Conservation (phyloP, 2,113 vertebrate species). For the Heterochromis multidens region DNA sequence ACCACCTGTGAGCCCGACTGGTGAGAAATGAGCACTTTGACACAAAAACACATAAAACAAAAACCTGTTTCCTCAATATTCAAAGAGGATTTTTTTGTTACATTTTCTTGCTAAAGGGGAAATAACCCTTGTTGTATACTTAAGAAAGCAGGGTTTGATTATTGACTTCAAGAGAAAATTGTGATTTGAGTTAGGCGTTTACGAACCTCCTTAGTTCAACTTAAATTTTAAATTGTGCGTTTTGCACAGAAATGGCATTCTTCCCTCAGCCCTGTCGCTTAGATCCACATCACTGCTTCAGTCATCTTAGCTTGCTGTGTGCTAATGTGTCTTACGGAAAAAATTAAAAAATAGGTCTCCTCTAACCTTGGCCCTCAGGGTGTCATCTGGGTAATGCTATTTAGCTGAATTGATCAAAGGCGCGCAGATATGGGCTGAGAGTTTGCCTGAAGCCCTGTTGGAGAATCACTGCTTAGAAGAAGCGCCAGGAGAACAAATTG, state of each 20-base stretch:
- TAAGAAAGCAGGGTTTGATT: background rate
- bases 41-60: background rate
- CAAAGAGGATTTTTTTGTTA: background rate
- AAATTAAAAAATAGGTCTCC: background rate
- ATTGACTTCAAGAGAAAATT: background rate
- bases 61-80: background rate
- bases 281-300: background rate
- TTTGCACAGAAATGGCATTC: background rate
- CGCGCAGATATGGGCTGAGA: background rate
- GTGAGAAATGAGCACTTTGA: constrained; percentile 68
- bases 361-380: constrained; percentile 42
- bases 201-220: background rate
- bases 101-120: background rate
- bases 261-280: background rate
- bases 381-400: constrained; percentile 43
- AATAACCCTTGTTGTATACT: background rate
- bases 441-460: constrained; percentile 8
- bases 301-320: background rate
- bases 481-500: background rate
- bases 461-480: background rate
- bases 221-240: background rate
- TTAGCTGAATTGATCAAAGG: constrained; percentile 52
- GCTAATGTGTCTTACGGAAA: background rate
- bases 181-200: background rate
- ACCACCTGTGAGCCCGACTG: constrained; percentile 93